phyloP scores from a whole-genome alignment of 2,888 invertebrate genomes.

The Galerucella pusilla region DNA sequence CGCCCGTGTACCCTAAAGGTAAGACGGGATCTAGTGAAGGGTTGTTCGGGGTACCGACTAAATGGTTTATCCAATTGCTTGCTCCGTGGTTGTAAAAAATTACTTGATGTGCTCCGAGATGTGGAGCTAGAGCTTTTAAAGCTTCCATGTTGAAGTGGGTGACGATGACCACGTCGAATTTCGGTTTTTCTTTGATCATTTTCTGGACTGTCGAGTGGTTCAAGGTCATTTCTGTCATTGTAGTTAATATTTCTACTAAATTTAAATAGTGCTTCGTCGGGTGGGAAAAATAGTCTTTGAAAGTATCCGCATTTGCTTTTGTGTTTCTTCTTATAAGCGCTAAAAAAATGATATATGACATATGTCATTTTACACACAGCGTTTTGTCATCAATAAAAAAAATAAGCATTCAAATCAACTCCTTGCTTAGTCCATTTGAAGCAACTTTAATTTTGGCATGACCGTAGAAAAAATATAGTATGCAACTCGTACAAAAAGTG shows the following conservation, averaged over 20 bases:
- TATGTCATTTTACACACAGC: too few relatives aligned
- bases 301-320: not conserved
- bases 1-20: slow-evolving; percentile 61
- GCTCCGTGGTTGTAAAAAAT: slow-evolving; percentile 64
- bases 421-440: too few relatives aligned
- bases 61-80: slow-evolving; percentile 64
- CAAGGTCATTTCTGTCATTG: slow-evolving; percentile 54
- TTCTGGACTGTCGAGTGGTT: slow-evolving; percentile 54
- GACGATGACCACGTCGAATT: slow-evolving; percentile 64
- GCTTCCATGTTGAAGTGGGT: slow-evolving; percentile 68
- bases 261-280: not conserved
- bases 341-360: too few relatives aligned
- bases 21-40: slow-evolving; percentile 67
- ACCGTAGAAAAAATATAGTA: too few relatives aligned
- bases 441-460: too few relatives aligned
- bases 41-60: slow-evolving; percentile 65
- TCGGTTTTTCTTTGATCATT: slow-evolving; percentile 56
- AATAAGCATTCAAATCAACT: too few relatives aligned
- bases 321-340: not conserved
- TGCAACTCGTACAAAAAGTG: too few relatives aligned
- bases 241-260: not conserved
- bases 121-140: slow-evolving; percentile 60
- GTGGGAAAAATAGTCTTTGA: not conserved
- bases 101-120: slow-evolving; percentile 61
- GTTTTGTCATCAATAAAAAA: too few relatives aligned